phyloP scores from a whole-genome alignment of 2,888 invertebrate species.

The Xanthorhoe designata region DNA sequence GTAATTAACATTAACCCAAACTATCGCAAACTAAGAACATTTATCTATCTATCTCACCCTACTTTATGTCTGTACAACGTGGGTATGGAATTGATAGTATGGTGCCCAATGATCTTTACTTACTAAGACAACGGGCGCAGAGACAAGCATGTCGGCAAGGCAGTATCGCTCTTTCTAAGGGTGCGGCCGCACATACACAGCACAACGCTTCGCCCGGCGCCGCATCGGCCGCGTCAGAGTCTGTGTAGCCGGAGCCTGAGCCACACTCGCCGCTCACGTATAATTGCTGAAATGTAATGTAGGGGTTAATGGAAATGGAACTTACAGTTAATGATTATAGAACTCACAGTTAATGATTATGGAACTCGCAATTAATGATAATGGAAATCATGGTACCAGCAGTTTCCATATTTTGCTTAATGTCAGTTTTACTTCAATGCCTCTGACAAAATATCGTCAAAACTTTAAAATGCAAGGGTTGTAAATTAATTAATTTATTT shows the following conservation, averaged over 20 bases:
- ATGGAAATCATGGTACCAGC: too few species aligned
- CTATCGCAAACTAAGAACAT: too few species aligned
- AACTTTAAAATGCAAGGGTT: too few species aligned
- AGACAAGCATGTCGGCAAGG: conserved; percentile 95
- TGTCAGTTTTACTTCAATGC: too few species aligned
- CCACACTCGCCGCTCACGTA: conserved; percentile 89
- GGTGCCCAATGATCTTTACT: conserved; percentile 49
- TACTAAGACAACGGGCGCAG: conserved; percentile 91
- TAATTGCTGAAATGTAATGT: conserved; percentile 86
- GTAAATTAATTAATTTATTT: too few species aligned
- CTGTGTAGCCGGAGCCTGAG: conserved; percentile 80
- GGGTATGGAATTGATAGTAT: too few species aligned
- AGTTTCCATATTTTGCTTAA: too few species aligned
- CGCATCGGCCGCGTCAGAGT: conserved; percentile 49
- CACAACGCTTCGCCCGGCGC: conserved; percentile 80
- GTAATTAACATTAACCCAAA: too few species aligned
- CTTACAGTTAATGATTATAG: not conserved
- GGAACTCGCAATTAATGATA: not conserved
- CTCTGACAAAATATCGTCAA: too few species aligned
- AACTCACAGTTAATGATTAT: too few species aligned
- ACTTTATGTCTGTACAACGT: too few species aligned
- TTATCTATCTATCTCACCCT: too few species aligned
- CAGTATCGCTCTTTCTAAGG: conserved; percentile 91
- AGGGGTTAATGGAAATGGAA: not conserved
- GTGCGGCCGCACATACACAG: conserved; percentile 93